phyloP scores from a whole-genome alignment of 2,113 vertebrate genomes.

The Heterotilapia buettikoferi region DNA sequence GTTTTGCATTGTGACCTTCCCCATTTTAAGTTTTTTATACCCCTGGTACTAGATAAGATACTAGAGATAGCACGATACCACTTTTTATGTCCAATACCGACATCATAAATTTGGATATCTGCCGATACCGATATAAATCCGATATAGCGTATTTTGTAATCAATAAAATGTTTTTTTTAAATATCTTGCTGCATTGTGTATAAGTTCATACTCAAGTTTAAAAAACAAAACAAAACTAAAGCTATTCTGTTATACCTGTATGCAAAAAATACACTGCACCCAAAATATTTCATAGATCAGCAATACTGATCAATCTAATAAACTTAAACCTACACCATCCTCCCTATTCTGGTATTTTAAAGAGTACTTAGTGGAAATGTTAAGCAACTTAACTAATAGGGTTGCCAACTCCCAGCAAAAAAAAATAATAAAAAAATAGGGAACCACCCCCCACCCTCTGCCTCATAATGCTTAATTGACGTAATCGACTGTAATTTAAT shows the following conservation, averaged over 20 bases:
- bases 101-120: neutral
- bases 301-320: neutral
- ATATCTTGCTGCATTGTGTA: neutral
- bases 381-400: neutral
- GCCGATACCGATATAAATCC: accelerated
- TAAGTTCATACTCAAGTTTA: neutral
- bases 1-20: neutral
- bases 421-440: neutral
- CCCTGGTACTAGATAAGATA: neutral
- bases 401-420: accelerated
- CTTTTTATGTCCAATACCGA: neutral
- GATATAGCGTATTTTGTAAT: neutral
- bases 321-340: accelerated
- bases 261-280: neutral
- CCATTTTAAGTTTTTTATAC: neutral
- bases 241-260: neutral
- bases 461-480: accelerated
- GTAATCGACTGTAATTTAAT: neutral
- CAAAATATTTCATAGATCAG: neutral
- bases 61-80: neutral
- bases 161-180: neutral
- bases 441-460: accelerated
- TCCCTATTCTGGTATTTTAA: accelerated
- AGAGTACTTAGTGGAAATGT: neutral
- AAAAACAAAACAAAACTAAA: neutral